These are phyloP conservation scores for Agrypnia vestita DNA, from an alignment of 1,140 invertebrate genomes.

Conservation along the genomic window DNA sequence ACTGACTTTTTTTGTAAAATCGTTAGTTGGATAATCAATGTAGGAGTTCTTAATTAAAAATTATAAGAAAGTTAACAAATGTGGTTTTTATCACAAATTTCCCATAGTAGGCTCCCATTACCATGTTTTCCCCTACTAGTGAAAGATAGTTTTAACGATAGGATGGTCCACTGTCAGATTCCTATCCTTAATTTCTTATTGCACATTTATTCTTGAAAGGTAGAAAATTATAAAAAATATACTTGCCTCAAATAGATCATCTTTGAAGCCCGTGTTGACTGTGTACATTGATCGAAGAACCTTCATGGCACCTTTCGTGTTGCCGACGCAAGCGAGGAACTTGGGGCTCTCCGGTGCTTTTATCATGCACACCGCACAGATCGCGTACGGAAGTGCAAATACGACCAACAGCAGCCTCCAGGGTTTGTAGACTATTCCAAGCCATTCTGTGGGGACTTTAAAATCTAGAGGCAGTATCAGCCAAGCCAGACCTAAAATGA, in stretches of 20 bases:
- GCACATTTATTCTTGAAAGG: no score
- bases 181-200: no score
- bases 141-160: no score
- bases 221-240: no score
- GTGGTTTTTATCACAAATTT: no score
- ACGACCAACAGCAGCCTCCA: conserved; percentile 81
- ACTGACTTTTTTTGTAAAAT: no score
- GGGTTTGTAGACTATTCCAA: conserved; percentile 72
- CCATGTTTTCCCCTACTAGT: no score
- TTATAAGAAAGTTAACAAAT: no score
- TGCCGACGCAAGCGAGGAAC: conserved; percentile 75
- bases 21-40: no score
- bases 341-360: conserved; percentile 83
- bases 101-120: no score
- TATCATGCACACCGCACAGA: conserved; percentile 74
- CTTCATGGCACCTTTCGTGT: conserved; percentile 72
- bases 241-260: conserved; percentile 31
- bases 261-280: conserved; percentile 69
- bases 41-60: no score
- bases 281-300: conserved; percentile 74
- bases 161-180: no score
- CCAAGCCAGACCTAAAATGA: conserved; percentile 78
- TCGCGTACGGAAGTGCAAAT: conserved; percentile 77
- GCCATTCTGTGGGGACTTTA: conserved; percentile 64
- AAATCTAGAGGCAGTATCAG: conserved; percentile 76